phyloP scores from a whole-genome alignment of 35 echinoderm and acorn worm genomes.

The Amphiura filiformis region DNA sequence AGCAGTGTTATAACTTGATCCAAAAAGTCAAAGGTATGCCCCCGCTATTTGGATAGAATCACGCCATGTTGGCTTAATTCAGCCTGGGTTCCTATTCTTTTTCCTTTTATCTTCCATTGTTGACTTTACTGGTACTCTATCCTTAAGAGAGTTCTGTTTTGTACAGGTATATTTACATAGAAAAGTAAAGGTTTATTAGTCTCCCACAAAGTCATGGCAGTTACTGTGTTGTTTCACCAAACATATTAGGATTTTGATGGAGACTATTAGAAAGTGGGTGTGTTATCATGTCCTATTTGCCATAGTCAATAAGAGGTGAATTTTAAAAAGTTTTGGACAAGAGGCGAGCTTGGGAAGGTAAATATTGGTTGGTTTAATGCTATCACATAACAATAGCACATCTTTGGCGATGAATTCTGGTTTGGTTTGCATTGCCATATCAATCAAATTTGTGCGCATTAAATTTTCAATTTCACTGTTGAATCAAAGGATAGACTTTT shows the following conservation, averaged over 20 bases:
- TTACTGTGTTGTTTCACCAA: neutral
- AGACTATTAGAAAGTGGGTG: neutral
- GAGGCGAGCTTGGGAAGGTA: neutral
- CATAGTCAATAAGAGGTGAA: neutral
- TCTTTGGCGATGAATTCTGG: neutral
- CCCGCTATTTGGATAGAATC: neutral
- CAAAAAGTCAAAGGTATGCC: neutral
- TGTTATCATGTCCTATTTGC: conserved; percentile 6
- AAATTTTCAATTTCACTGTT: too few species aligned
- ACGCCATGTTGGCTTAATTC: neutral
- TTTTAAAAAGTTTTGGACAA: neutral
- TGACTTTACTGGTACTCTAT: conserved; percentile 6
- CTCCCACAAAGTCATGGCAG: neutral
- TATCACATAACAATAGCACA: neutral
- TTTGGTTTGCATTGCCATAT: neutral
- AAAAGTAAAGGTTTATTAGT: neutral
- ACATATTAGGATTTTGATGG: neutral
- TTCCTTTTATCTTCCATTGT: neutral
- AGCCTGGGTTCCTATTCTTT: neutral
- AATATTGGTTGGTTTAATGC: neutral
- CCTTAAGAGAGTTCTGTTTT: neutral
- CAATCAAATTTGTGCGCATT: neutral
- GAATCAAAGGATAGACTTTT: too few species aligned
- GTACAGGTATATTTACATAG: neutral
- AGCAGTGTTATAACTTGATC: too few species aligned